Base-by-base conservation (phyloP, 2,888 invertebrate genomes). In the Rutpela maculata region DNA sequence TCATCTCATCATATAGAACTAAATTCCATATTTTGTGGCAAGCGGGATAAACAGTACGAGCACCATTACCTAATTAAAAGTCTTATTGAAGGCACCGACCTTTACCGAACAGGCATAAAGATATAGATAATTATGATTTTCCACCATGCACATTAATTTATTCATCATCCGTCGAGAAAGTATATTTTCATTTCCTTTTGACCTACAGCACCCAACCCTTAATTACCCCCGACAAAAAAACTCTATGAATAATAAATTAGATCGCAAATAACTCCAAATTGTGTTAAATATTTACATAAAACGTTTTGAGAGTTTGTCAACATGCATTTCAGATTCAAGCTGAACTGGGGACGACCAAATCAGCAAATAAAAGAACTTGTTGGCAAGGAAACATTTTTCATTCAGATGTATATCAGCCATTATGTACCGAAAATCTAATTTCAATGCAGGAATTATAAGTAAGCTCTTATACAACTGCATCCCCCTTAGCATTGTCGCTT, bases 361-460 rank as follows among this genome's bases (percentile, higher is more conserved):
- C 74, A 75, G 75, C 79, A 77, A 81, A 81, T 79, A 81, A 81
- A 78, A 78, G 79, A 76, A 76, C 72, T 69, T 74, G 38, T 63
- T 73, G 73, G 72, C 62, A 65, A 57, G 50, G 73, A 75, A 70
- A 78, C 75, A 60, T 76, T 69, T 78, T 74, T 75, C 76, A 81
- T 81, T 81, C 82, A 80, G 72, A 82, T 81, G 82, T 76, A 81
- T 78, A 81, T 79, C 75, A 74, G 63, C 79, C 67, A 78, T 82
- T 81, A 78, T 81, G 63, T 69, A 62, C 69, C 69, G 78, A 79
- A 79, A 84, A 82, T 82, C 80, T 82, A 82, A 83, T 83, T 83
- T 81, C 81, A 78, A 79, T 81, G 75, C 75, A 79, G 67, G 81
- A 72, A 78, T 80, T 80, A 79, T 74, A 77, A 73, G 43, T 60